Percentiles rank a stretch among this genome's conserved stretches.
Evolutionary conservation across 1,140 invertebrate genomes (phyloP).

Genomic region (Neodiprion pinetum): DNA sequence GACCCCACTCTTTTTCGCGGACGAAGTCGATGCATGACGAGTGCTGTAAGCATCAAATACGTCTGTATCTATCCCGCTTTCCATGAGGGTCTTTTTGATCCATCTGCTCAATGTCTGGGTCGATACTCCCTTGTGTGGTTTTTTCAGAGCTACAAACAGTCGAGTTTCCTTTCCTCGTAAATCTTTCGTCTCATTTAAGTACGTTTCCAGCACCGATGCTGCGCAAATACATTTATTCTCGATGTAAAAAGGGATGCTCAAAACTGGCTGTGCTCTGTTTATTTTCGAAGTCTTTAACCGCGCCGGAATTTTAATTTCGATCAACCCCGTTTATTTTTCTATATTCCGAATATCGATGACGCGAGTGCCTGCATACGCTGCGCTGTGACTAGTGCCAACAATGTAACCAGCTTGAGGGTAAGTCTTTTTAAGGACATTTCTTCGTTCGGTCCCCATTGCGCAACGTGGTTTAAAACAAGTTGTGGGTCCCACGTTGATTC

Average conservation of each 20-base stretch:
- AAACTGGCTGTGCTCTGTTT: conserved; percentile 21
- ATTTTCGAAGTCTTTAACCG: conserved; percentile 20
- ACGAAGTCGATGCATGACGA: conserved; percentile 39
- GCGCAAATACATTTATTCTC: conserved; percentile 15
- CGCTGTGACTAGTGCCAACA: conserved; percentile 3
- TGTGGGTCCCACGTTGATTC: conserved; percentile 33
- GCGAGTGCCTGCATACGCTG: conserved; percentile 31
- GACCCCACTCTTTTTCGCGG: conserved; percentile 30
- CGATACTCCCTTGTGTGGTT: conserved; percentile 26
- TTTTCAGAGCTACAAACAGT: conserved; percentile 27
- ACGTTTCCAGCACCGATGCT: conserved; percentile 18
- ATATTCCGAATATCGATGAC: conserved; percentile 24
- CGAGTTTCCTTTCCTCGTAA: conserved; percentile 9
- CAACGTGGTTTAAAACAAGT: conserved; percentile 29
- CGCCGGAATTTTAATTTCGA: conserved; percentile 23
- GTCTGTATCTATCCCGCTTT: conserved; percentile 23
- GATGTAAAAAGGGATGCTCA: conserved; percentile 21
- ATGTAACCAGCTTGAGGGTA: conserved; percentile 26
- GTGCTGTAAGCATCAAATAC: conserved; percentile 13
- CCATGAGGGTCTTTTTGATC: conserved; percentile 20
- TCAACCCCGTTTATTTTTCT: conserved; percentile 9
- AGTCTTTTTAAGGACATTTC: conserved; percentile 20
- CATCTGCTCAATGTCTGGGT: conserved; percentile 35
- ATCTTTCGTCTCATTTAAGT: conserved; percentile 20
- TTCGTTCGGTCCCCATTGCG: conserved; percentile 21